Base-by-base conservation (phyloP, 2,888 invertebrate species). In the Blastobasis adustella region DNA sequence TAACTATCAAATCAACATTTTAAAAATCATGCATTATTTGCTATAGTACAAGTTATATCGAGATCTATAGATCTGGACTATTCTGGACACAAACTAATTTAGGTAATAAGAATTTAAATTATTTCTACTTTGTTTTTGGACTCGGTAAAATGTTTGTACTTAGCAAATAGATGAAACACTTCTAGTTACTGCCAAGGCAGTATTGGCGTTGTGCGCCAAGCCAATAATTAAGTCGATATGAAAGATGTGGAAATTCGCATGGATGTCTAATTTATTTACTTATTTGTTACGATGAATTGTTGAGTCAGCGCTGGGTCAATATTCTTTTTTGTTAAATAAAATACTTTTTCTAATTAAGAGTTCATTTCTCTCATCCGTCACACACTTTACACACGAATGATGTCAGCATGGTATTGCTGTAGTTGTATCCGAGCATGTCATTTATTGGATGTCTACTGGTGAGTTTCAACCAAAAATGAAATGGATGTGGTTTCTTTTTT, bases 401-500 rank as follows among this genome's bases (percentile, higher is more conserved):
- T 88, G 87, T 86, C 87, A 85, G 86, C 88, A 88, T 87, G 87
- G 73, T 82, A 80, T 77, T 79, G 78, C 77, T 65, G 78, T 87
- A 85, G 79, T 84, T 67, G 71, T 76, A 71, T 79, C 77, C 82
- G 75, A 81, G 88, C 88, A 89, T 89, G 88, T 70, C 74, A 67
- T 66, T 81, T 73, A 74, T 74, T 83, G 83, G 83, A 83, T 77
- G 75, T 80, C 69, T 62, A 81, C 68, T 71, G 89, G 89, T 89
- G 88, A 89, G 89, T 89, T 84, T 72, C 64, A 23, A 23, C 67
- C 66, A 78, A 72, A 66, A 62, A 66, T 76, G 54, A 82, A 82
- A 87, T 86, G 89, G 89, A 89, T 89, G 89, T 89, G 89, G 89
- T 84, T 87, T 86, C 83, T 82, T 79, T 65, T 64, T 62, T 66